These are phyloP conservation scores for Leucophora obtusa DNA, from an alignment of 2,888 invertebrate species.

Conservation along the genomic window DNA sequence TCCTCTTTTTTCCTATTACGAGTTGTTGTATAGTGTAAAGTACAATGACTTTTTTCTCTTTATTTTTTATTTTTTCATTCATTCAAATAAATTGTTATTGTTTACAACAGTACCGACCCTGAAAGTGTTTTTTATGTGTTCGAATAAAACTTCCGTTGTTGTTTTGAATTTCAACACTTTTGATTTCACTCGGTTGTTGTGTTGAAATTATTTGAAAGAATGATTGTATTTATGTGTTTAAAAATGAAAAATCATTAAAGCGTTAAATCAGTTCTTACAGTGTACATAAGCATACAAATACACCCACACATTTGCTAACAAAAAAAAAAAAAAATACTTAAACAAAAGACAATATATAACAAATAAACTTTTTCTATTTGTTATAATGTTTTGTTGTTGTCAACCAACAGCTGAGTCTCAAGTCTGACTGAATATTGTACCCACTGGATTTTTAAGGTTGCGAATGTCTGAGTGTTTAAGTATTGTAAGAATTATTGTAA, in stretches of 20 bases:
- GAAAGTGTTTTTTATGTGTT: slow-evolving; percentile 26
- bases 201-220: slow-evolving; percentile 31
- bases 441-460: too few species aligned
- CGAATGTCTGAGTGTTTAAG: too few species aligned
- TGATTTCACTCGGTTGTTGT: slow-evolving; percentile 57
- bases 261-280: slow-evolving; percentile 61
- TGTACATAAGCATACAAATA: slow-evolving; percentile 8
- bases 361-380: slow-evolving; percentile 37
- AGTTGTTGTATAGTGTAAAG: neutral
- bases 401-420: slow-evolving; percentile 53
- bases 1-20: slow-evolving; percentile 10
- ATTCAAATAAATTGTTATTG: slow-evolving; percentile 56
- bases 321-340: neutral
- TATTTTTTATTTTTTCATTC: slow-evolving; percentile 20
- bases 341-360: neutral
- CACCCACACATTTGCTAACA: neutral
- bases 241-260: slow-evolving; percentile 57
- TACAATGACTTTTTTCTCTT: slow-evolving; percentile 40
- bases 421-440: neutral
- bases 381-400: slow-evolving; percentile 50
- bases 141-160: slow-evolving; percentile 45
- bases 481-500: too few species aligned
- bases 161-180: slow-evolving; percentile 57
- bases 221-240: slow-evolving; percentile 1
- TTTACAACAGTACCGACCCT: slow-evolving; percentile 53